Evolutionary conservation across 2,797 vertebrate genomes (phyloP).

Genomic region (Ptychadena robeensis): DNA sequence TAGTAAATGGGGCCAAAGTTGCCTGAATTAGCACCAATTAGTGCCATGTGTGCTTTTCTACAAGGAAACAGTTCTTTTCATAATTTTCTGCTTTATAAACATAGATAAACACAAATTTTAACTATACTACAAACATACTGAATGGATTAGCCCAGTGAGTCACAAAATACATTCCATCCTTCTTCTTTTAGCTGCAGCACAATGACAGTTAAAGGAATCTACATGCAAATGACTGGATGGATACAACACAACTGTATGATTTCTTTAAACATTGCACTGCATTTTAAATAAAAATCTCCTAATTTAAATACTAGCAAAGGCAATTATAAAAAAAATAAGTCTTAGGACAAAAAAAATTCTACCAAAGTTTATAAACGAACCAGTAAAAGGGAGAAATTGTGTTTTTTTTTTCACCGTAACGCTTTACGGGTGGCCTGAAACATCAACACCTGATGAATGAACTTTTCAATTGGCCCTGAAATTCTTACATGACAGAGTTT

Average conservation of each 20-base stretch:
- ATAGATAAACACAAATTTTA: not conserved
- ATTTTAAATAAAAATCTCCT: too few relatives aligned
- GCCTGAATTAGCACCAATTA: not conserved
- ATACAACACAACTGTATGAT: too few relatives aligned
- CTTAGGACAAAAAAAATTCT: too few relatives aligned
- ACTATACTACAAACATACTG: not conserved
- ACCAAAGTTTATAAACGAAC: too few relatives aligned
- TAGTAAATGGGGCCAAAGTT: not conserved
- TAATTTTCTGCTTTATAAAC: not conserved
- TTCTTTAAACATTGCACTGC: too few relatives aligned
- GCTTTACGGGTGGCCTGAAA: conserved; percentile 33
- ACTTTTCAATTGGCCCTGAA: conserved; percentile 43
- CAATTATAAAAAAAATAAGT: too few relatives aligned
- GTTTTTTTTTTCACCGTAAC: conserved; percentile 3
- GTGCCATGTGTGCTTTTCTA: not conserved
- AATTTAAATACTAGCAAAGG: too few relatives aligned
- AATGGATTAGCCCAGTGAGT: not conserved
- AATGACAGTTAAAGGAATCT: not conserved
- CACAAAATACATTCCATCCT: not conserved
- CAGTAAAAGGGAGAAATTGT: not conserved
- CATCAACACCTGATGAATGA: conserved; percentile 26
- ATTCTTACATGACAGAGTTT: conserved; percentile 55
- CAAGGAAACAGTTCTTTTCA: not conserved
- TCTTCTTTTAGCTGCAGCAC: not conserved
- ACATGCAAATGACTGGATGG: too few relatives aligned